Base-by-base conservation (phyloP, 2,888 invertebrate genomes). In the Mylabris sibirica region DNA sequence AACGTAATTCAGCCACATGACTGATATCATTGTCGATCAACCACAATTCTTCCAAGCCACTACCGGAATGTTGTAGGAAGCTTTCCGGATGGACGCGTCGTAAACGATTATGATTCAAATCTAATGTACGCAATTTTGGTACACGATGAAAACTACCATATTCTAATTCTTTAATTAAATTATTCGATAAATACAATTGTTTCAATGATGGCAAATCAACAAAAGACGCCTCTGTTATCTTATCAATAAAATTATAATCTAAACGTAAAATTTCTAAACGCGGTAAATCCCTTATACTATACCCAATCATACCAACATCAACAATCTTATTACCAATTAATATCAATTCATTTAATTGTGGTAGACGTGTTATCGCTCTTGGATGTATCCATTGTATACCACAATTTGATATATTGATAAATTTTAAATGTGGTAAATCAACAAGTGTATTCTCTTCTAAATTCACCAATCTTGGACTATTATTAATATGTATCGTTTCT, bases 141-240 rank as follows among this genome's bases (percentile, higher is more conserved):
- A 94, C 90, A 75, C 93, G 88, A 77, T 95, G 91, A 79, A 96
- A 94, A 2, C 95, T 92, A 1, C 94, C 94, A 77, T 93, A 91
- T 71, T 91, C 90, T 64, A 95, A 88, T 76, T 93, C 91, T 17
- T 89, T 89, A 59, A 95, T 93, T 59, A 89, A 87, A 81, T 95
- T 95, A 75, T 90, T 89, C 9, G 93, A 90, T 59, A 94, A 81
- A 68, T 89, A 88, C 60, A 95, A 80, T 72, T 89, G 90, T 70
- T 90, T 89, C 12, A 95, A 83, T 78, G 90, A 88, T 0, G 92
- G 90, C 70, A 94, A 87, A 80, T 94, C 93, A 2, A 93, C 92
- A 84, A 95, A 94, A 0, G 93, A 90, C 0, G 91, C 94, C 85
- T 94, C 94, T 41, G 87, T 88, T 41, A 96, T 85, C 73, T 90